Conservation (phyloP, 2,797 vertebrate genomes). For the Eidolon dupreanum region DNA sequence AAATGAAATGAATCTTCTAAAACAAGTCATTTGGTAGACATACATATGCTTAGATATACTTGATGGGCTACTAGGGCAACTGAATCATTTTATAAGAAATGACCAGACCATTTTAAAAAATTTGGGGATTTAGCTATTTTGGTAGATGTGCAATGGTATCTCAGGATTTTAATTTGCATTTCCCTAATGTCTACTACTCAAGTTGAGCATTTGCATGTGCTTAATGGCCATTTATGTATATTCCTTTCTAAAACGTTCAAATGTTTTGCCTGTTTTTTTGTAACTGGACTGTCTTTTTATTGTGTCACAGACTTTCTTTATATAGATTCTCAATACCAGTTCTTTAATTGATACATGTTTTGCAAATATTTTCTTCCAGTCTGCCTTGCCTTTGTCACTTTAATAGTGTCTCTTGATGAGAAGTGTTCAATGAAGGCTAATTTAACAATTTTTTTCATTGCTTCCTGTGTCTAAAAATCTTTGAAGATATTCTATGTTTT, state of each 20-base stretch:
- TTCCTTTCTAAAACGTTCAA: background rate
- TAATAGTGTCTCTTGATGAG: background rate
- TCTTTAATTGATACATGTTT: background rate
- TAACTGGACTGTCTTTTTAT: background rate
- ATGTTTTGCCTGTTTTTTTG: background rate
- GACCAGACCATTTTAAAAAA: background rate
- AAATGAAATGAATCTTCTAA: background rate
- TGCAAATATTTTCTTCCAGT: background rate
- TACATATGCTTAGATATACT: background rate
- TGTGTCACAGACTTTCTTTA: background rate
- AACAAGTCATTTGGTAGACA: background rate
- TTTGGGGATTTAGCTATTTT: background rate
- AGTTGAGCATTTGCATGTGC: background rate
- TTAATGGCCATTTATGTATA: background rate
- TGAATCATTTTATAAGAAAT: background rate
- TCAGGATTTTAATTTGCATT: background rate
- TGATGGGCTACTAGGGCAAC: background rate
- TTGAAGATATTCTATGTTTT: background rate
- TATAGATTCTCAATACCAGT: background rate
- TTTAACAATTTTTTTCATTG: background rate
- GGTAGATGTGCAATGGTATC: background rate
- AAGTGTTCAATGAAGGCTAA: background rate
- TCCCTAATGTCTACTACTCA: background rate
- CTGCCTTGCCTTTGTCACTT: background rate
- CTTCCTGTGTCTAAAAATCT: background rate